Conservation (phyloP, 2,113 vertebrate genomes). For the Platycercus adscitus region DNA sequence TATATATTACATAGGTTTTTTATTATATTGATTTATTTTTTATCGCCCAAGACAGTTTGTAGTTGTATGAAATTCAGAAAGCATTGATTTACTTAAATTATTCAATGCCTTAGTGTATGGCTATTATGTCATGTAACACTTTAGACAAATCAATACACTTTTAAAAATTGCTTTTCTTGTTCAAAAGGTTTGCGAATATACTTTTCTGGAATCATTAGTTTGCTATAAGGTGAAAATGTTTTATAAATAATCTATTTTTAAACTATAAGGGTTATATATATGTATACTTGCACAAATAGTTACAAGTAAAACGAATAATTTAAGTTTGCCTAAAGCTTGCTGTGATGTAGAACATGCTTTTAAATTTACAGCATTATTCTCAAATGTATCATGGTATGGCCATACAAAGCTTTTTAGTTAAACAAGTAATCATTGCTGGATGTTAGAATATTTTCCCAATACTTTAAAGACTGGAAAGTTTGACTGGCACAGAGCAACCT, state of each 20-base stretch:
- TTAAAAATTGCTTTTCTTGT: constrained; percentile 67
- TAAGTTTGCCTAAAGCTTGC: background rate
- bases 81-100: constrained; percentile 83
- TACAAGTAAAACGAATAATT: constrained; percentile 60
- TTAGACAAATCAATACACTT: constrained; percentile 76
- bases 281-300: background rate
- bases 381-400: background rate
- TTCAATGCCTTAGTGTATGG: constrained; percentile 75
- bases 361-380: constrained; percentile 4
- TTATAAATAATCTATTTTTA: constrained; percentile 63
- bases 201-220: constrained; percentile 64
- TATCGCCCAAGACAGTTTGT: constrained; percentile 69
- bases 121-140: constrained; percentile 79
- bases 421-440: background rate
- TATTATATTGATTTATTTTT: constrained; percentile 77
- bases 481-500: background rate
- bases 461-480: background rate
- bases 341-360: background rate
- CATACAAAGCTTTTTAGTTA: background rate
- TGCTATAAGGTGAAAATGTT: constrained; percentile 22
- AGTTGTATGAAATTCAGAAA: constrained; percentile 77
- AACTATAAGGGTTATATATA: background rate
- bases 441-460: background rate
- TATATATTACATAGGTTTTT: constrained; percentile 69
- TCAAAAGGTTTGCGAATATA: constrained; percentile 52